phyloP scores from a whole-genome alignment of 2,797 vertebrate species.

The Ispidina picta region DNA sequence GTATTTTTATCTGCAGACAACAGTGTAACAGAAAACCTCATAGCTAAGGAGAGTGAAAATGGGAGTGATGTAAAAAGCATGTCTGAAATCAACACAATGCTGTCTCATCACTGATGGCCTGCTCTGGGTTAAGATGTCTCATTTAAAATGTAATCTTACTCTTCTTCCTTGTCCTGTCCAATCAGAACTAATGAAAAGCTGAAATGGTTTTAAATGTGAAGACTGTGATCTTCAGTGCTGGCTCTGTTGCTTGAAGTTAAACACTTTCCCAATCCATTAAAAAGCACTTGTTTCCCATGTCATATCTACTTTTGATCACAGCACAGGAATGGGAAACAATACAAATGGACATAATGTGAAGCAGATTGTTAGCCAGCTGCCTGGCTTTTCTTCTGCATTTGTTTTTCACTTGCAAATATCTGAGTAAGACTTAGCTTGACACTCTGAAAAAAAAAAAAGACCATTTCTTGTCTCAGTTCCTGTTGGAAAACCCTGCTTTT shows the following conservation, averaged over 20 bases:
- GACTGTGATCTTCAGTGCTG: slow-evolving; percentile 4
- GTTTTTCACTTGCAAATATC: neutral
- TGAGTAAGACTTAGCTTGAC: neutral
- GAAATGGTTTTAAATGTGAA: slow-evolving; percentile 27
- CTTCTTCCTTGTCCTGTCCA: neutral
- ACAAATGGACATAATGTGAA: slow-evolving; percentile 42
- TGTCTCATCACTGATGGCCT: neutral
- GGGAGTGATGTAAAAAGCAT: neutral
- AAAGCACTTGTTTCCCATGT: slow-evolving; percentile 51
- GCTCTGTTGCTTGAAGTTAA: neutral
- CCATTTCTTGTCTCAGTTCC: neutral
- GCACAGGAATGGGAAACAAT: slow-evolving; percentile 46
- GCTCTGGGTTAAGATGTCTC: neutral
- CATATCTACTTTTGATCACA: slow-evolving; percentile 57
- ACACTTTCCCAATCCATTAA: slow-evolving; percentile 45
- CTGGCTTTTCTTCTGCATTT: neutral
- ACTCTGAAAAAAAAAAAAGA: neutral
- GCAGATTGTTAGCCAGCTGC: slow-evolving; percentile 47
- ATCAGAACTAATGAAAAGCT: slow-evolving; percentile 26
- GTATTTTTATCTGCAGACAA: neutral
- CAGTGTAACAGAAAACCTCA: neutral
- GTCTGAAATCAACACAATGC: neutral
- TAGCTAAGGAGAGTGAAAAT: neutral
- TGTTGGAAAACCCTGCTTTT: neutral
- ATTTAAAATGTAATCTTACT: neutral